Evolutionary conservation across 2,888 invertebrate species (phyloP).

Genomic region (Pomacea canaliculata): DNA sequence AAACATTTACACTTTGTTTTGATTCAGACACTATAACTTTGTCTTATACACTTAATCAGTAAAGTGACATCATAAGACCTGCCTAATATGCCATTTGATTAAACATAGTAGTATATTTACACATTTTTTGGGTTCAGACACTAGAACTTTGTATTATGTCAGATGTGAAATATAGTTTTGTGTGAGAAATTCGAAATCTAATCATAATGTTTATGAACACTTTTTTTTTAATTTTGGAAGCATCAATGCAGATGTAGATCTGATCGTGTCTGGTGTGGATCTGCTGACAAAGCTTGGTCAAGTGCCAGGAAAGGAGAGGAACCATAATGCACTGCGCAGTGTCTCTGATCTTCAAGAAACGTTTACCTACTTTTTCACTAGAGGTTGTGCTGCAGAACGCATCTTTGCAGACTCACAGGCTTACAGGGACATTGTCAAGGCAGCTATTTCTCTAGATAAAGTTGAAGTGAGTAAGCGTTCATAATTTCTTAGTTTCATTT

Average conservation of each 20-base stretch:
- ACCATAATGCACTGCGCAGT: conserved; percentile 56
- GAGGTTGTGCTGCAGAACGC: conserved; percentile 71
- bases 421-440: conserved; percentile 46
- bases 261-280: conserved; percentile 69
- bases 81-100: too few relatives aligned
- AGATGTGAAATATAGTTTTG: too few relatives aligned
- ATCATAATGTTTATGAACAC: too few relatives aligned
- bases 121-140: too few relatives aligned
- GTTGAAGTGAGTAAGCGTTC: conserved; percentile 43
- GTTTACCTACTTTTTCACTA: conserved; percentile 69
- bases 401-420: conserved; percentile 48
- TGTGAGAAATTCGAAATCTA: too few relatives aligned
- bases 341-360: conserved; percentile 69
- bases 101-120: too few relatives aligned
- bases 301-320: conserved; percentile 50
- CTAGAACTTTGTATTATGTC: too few relatives aligned
- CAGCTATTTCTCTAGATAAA: conserved; percentile 42
- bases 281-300: conserved; percentile 65
- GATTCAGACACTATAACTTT: too few relatives aligned
- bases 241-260: conserved; percentile 70
- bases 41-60: too few relatives aligned
- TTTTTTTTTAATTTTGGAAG: conserved; percentile 38
- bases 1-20: too few relatives aligned
- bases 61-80: too few relatives aligned
- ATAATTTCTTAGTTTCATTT: too few relatives aligned